Evolutionary conservation across 1,140 invertebrate genomes (phyloP), one percentile per base, ranked within the genome.

Genomic region (Melitaea cinxia): DNA sequence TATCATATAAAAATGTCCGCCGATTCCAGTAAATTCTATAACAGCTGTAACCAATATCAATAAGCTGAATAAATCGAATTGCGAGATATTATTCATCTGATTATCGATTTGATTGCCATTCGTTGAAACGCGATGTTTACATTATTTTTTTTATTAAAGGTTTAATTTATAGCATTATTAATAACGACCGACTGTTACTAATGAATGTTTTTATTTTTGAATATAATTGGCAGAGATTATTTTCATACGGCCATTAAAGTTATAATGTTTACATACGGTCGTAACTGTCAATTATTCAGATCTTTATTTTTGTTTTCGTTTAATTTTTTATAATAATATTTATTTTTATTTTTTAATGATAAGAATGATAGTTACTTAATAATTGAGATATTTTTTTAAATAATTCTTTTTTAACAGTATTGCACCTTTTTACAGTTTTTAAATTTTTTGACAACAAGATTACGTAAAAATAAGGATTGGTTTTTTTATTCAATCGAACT

Each of bases 91-190:
- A 42, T 42, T 26, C 23, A 15, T 14, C 24, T 12, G 39, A 57
- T 57, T 57, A 57, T 57, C 54, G n/a, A 42, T 45, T 57, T 57
- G 26, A 45, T 57, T 42, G 23, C 39, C 5, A 23, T 57, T 45
- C 37, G 23, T 28, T 57, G 39, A 57, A 57, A 42, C 19, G 14
- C 45, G 45, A 57, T 39, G 54, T 42, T 26, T 57, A 37, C 33
- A 24, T 39, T 56, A 23, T 4, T 26, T 39, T 9, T 21, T 10
- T 39, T 35, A 56, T 56, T 37, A 26, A 56, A 56, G 23, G 53
- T 23, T 56, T 56, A 19, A 47, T 47, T 47, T 57, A n/a, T n/a
- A 17, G 35, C 35, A 23, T 56, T 39, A 55, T 37, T 55, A 12
- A 45, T 45, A 45, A 5, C 15, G 19, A 56, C 35, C 24, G 35